Base-by-base conservation (phyloP, 2,797 vertebrate species). In the Streptopelia turtur region DNA sequence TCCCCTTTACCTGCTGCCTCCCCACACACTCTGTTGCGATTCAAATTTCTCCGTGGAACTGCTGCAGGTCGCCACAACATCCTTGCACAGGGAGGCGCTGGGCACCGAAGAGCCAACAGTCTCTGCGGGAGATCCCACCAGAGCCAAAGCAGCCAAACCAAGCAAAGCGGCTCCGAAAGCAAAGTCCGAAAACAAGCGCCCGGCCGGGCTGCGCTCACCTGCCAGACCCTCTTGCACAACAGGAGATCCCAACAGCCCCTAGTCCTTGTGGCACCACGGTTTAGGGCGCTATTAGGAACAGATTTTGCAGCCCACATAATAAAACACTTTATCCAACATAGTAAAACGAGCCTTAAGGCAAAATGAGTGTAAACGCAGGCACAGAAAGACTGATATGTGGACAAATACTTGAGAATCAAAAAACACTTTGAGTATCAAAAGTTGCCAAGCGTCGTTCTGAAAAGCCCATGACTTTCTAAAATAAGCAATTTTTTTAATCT, bases 221-320 rank as follows among this genome's bases (percentile, higher is more conserved):
- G 95, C 93, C 94, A 96, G 88, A 7, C 92, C 89, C 94, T 83
- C 33, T 47, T 90, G 96, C 90, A 88, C 95, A 96, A 93, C 78
- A 71, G 89, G 87, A 94, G 88, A 85, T 52, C 83, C 41, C 35
- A 90, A 63, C 45, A 65, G 52, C 95, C 95, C 96, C 94, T 97
- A 92, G 97, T 39, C 97, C 90, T 47, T 86, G 97, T 97, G 96
- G 97, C 96, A 96, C 94, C 95, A 71, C 2, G 93, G 95, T 72
- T 96, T 94, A 81, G 93, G 15, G 57, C 37, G 59, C 92, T 91
- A 90, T 97, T 97, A 95, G 97, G 96, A 96, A 96, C 91, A 90
- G 87, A 90, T 78, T 98, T 97, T 97, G 97, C 91, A 97, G 94
- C 30, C 96, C 95, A 86, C 87, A 97, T 93, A 93, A 97, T 93